Evolutionary conservation across 2,797 vertebrate genomes (phyloP), one percentile per base, ranked within the genome.

Genomic region (Pygocentrus nattereri): DNA sequence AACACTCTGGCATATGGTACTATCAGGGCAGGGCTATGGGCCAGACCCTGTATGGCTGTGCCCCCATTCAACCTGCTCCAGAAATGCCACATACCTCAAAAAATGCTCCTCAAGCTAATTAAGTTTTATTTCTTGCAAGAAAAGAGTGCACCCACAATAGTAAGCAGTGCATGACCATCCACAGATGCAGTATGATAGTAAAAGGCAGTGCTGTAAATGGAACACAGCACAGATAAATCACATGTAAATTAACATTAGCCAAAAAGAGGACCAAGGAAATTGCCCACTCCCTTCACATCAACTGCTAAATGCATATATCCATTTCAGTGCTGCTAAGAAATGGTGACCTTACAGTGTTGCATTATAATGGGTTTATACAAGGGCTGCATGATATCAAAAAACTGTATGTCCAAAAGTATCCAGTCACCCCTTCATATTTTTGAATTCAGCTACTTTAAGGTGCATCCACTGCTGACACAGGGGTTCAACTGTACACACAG

Each of bases 1-100:
- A 74, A 41, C 52, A 74, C 54, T 41, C 11, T 34, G 25, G 83
- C 79, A 81, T 79, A 68, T 76, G 83, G 75, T 25, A 73, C 76
- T 71, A 75, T 85, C 76, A 79, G 72, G 72, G 30, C 72, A 74
- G 54, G 72, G 52, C 52, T 74, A 58, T 59, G 54, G n/a, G 72
- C 72, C 72, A 74, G 72, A 59, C n/a, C 52, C 52, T 21, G 13
- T 59, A 58, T 23, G 72, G 31, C 72, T 23, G 54, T 2, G 52
- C 72, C 21, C 41, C 18, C 27, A 16, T 21, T 21, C 5, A 30
- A 74, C 52, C 72, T 74, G 54, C 52, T 74, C 72, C 72, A 74
- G 59, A 59, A 74, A 74, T 44, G 54, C 72, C 34, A 23, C 12
- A 25, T 6, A 58, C 21, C 71, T 58, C 21, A 23, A 56, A 54